A percentile compares a stretch with the other conserved stretches of the same genome.
Evolutionary conservation across 2,888 invertebrate species (phyloP).

Genomic region (Lobophora halterata): DNA sequence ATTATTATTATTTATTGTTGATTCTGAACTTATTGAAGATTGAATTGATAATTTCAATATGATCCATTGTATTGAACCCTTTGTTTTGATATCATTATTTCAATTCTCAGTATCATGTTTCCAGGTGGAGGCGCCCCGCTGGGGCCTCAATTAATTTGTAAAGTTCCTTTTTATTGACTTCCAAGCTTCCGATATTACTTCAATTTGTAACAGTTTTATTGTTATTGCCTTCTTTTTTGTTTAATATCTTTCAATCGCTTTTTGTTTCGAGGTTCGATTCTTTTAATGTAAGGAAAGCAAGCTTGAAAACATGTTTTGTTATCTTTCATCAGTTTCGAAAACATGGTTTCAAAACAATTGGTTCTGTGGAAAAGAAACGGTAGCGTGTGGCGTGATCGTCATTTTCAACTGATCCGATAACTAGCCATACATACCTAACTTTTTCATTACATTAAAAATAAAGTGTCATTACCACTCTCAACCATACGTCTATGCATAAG

Average conservation of each 20-base stretch:
- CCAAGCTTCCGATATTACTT: conserved; percentile 2
- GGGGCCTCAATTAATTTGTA: conserved; percentile 16
- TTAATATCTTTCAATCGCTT: conserved; percentile 3
- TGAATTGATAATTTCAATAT: too few species aligned
- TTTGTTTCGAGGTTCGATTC: not conserved
- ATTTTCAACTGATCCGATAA: conserved; percentile 48
- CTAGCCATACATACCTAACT: conserved; percentile 20
- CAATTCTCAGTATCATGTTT: conserved; percentile 8
- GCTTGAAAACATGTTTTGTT: not conserved
- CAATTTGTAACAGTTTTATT: conserved; percentile 4
- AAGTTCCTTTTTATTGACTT: conserved; percentile 16
- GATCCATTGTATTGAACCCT: not conserved
- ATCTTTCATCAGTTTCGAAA: not conserved
- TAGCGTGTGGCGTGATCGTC: conserved; percentile 49
- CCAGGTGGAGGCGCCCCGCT: conserved; percentile 12
- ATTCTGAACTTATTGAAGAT: too few species aligned
- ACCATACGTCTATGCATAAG: conserved; percentile 40
- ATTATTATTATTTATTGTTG: too few species aligned
- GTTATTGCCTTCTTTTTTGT: not conserved
- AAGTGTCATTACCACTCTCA: conserved; percentile 41
- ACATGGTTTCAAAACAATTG: conserved; percentile 15
- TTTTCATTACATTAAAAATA: too few species aligned
- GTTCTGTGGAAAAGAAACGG: conserved; percentile 21
- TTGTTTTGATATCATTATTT: conserved; percentile 7
- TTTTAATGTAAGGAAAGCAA: too few species aligned